phyloP scores from a whole-genome alignment of 2,888 invertebrate species.

The Lydus trimaculatus region DNA sequence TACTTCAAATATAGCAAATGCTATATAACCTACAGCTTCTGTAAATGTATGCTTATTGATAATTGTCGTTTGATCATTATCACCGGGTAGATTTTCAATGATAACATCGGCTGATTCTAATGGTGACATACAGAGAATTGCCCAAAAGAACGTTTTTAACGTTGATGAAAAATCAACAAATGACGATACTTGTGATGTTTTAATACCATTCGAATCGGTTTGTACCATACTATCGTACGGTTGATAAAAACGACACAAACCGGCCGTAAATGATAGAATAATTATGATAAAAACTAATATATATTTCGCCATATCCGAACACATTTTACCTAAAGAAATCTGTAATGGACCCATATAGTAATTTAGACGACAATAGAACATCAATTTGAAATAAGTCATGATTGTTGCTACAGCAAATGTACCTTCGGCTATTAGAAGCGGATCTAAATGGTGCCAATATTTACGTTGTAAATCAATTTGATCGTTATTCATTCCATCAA shows the following conservation, averaged over 20 bases:
- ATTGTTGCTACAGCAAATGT: constrained; percentile 72
- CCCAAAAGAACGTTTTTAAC: constrained; percentile 74
- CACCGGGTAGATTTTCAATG: constrained; percentile 66
- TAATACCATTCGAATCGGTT: constrained; percentile 64
- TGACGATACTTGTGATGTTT: constrained; percentile 66
- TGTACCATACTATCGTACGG: constrained; percentile 67
- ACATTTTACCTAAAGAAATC: constrained; percentile 73
- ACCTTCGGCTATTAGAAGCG: constrained; percentile 71
- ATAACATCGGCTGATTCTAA: constrained; percentile 71
- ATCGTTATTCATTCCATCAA: constrained; percentile 62
- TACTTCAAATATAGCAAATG: constrained; percentile 73
- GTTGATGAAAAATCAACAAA: constrained; percentile 68
- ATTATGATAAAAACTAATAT: constrained; percentile 68
- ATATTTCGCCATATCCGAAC: constrained; percentile 70
- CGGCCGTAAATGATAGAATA: constrained; percentile 68
- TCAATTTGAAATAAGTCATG: constrained; percentile 70
- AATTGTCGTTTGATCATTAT: constrained; percentile 59
- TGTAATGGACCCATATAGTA: constrained; percentile 72
- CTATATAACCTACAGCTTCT: constrained; percentile 72
- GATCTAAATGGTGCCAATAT: constrained; percentile 72
- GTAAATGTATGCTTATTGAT: constrained; percentile 69
- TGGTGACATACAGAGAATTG: constrained; percentile 72
- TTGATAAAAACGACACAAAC: constrained; percentile 69
- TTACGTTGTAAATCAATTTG: constrained; percentile 66
- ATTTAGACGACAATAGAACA: constrained; percentile 70